These are phyloP conservation scores for Lasioglossum pauxillum DNA, from an alignment of 2,888 invertebrate genomes.

Conservation along the genomic window DNA sequence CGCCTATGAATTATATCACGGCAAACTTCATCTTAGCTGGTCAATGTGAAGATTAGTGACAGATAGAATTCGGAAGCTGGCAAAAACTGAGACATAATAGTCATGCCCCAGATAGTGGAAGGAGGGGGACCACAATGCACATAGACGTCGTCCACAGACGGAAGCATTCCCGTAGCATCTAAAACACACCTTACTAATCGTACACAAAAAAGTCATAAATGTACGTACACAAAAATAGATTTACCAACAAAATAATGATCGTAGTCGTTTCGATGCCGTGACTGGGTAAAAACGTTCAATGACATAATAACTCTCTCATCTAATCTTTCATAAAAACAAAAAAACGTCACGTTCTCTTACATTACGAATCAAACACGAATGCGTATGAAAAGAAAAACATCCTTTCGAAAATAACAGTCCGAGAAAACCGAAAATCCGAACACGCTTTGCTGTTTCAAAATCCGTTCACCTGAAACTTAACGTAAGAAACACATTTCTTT, in stretches of 20 bases:
- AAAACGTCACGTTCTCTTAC: constrained; percentile 13
- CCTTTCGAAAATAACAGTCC: neutral
- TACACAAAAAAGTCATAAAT: constrained; percentile 79
- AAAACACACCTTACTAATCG: constrained; percentile 83
- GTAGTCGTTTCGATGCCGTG: constrained; percentile 46
- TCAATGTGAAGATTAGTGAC: neutral
- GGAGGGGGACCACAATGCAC: constrained; percentile 82
- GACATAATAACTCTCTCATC: neutral
- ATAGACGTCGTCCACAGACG: constrained; percentile 83
- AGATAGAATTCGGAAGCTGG: constrained; percentile 68
- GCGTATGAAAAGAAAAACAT: neutral
- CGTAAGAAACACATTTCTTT: constrained; percentile 11
- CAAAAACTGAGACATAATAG: constrained; percentile 81
- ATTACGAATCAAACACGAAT: neutral
- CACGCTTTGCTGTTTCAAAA: constrained; percentile 10
- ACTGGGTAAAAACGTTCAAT: constrained; percentile 22
- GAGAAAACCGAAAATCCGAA: neutral
- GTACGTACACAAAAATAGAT: constrained; percentile 73
- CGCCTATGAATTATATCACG: neutral
- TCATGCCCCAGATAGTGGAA: constrained; percentile 81
- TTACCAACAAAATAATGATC: constrained; percentile 69
- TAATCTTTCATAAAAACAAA: neutral
- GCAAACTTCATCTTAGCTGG: constrained; percentile 35
- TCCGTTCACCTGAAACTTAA: constrained; percentile 26
- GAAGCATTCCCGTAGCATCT: constrained; percentile 83